Conservation (phyloP, 2,113 vertebrate species). For the Clarias magur region DNA sequence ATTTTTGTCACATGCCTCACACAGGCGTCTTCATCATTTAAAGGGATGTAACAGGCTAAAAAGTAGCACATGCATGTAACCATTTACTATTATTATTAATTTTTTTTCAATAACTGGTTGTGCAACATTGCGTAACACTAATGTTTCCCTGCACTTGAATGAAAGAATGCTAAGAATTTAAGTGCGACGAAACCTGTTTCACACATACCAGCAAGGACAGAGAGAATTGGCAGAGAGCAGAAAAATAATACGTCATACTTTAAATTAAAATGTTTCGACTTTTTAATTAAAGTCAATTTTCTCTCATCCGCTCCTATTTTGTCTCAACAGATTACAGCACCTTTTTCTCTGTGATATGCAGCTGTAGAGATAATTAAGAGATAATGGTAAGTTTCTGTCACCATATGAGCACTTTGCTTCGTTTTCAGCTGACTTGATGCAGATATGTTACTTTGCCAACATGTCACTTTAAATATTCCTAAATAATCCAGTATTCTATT, state of each 20-base stretch:
- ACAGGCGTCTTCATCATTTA: neutral
- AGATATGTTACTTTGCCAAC: neutral
- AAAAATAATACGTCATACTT: neutral
- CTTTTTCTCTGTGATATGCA: conserved; percentile 42
- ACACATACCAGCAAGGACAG: neutral
- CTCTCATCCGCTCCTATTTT: conserved; percentile 6
- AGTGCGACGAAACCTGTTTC: neutral
- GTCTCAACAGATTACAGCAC: conserved; percentile 43
- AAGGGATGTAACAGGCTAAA: neutral
- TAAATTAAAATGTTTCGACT: neutral
- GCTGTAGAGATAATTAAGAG: conserved; percentile 33
- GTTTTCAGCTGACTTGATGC: neutral
- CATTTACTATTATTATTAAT: neutral
- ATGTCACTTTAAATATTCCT: neutral
- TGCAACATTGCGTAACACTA: neutral
- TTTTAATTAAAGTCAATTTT: neutral
- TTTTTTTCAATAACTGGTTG: neutral
- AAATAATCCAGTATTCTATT: neutral
- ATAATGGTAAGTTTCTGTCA: conserved; percentile 48
- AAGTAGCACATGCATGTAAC: neutral
- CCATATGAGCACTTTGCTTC: neutral
- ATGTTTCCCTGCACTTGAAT: neutral
- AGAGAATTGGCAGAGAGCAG: neutral
- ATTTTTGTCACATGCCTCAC: too few species aligned
- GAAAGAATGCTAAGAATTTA: neutral